phyloP scores from a whole-genome alignment of 2,888 invertebrate species.

The Danaus chrysippus region DNA sequence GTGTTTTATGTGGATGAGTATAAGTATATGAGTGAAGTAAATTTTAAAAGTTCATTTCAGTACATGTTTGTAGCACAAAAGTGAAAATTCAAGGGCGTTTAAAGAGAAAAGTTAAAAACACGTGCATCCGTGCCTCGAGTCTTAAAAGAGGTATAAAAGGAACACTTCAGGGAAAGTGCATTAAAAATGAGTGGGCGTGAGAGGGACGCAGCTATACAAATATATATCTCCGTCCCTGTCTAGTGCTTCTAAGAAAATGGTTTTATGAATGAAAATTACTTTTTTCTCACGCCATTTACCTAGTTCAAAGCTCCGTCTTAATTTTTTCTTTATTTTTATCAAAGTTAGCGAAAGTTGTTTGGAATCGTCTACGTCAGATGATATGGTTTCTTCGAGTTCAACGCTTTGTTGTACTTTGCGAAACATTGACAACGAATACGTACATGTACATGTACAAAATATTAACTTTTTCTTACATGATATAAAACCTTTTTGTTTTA shows the following conservation, averaged over 20 bases:
- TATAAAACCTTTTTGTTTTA: slow-evolving; percentile 9
- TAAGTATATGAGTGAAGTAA: too few species aligned
- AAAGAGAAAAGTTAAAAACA: slow-evolving; percentile 49
- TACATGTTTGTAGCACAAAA: slow-evolving; percentile 33
- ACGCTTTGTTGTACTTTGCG: neutral
- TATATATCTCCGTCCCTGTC: slow-evolving; percentile 42
- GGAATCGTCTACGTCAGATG: slow-evolving; percentile 19
- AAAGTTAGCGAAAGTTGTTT: slow-evolving; percentile 59
- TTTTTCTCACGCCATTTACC: slow-evolving; percentile 71
- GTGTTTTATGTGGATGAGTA: too few species aligned
- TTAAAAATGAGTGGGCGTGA: slow-evolving; percentile 68
- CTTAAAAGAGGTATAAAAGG: slow-evolving; percentile 65
- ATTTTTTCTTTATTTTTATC: slow-evolving; percentile 55
- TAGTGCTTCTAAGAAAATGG: slow-evolving; percentile 65
- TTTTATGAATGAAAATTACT: slow-evolving; percentile 76
- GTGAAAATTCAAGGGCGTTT: slow-evolving; percentile 45
- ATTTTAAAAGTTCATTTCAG: neutral
- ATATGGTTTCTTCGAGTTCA: neutral
- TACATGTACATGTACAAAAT: neutral
- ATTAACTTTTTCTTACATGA: neutral
- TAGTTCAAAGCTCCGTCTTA: slow-evolving; percentile 49
- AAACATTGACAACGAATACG: neutral
- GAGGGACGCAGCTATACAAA: slow-evolving; percentile 44
- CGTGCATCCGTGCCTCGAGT: slow-evolving; percentile 50
- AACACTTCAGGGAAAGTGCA: slow-evolving; percentile 69